Base-by-base conservation (phyloP, 2,797 vertebrate genomes). In the Notolepis coatsorum region DNA sequence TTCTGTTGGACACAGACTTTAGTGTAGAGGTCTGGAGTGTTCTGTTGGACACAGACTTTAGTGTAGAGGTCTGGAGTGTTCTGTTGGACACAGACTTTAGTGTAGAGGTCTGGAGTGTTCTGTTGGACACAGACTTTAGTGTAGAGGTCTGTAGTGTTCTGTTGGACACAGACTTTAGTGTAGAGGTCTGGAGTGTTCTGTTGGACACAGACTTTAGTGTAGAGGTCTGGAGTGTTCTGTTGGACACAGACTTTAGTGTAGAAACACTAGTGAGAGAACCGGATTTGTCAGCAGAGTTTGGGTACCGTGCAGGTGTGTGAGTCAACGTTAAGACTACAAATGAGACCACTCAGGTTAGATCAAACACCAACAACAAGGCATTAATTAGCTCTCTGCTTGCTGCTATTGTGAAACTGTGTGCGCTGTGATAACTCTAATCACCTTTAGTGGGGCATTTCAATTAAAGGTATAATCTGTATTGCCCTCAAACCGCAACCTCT, bases 141-240 rank as follows among this genome's bases (percentile, higher is more conserved):
- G 53, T 18, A 47, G 25, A 49, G 21, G 46, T 28, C 41, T n/a
- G 47, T 31, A 62, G 37, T n/a, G n/a, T n/a, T n/a, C 2, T 38
- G 60, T 8, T 67, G 53, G 71, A 79, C 75, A 59, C 61, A 61
- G 60, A 76, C 61, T 73, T 71, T 49, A 76, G 61, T 58, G 53
- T 18, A 47, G 25, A 49, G 21, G 46, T 28, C 41, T n/a, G 47
- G 37, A 62, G 37, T n/a, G n/a, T n/a, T n/a, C 2, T 38, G 60
- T 8, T 67, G 53, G 71, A 79, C 75, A 59, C 61, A 61, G 60
- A 76, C 61, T 73, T 71, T 49, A 76, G 61, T 58, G 53, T 18
- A 47, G 25, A 49, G 21, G 46, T 28, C 41, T n/a, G 47, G 37
- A 62, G 37, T n/a, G n/a, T n/a, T n/a, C 2, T 38, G 60, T 8